Evolutionary conservation across 2,797 vertebrate genomes (phyloP), one percentile per base, ranked within the genome.

Genomic region (Danio aesculapii): DNA sequence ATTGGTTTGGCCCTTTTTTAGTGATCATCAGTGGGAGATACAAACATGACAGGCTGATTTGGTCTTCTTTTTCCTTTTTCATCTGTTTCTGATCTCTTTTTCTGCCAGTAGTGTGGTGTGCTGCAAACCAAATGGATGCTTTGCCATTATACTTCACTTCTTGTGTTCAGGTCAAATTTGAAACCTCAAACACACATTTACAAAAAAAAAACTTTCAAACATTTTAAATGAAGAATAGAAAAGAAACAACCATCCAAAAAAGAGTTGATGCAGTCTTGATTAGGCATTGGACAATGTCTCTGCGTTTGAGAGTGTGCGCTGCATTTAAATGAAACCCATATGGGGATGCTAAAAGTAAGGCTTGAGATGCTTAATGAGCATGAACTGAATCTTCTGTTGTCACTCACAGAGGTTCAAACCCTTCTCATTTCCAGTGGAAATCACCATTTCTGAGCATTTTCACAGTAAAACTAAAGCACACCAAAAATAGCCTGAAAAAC

Each of bases 231-330:
- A 76, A 84, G 84, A 78, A 82, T 81, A 85, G 89, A 89, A 87
- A 83, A 88, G 82, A 88, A 90, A 91, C 91, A 90, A 93, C 92
- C 89, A 92, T 92, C 90, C 87, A 88, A 89, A 92, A 92, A 30
- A 30, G 30, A 93, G 90, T 92, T 91, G 89, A 92, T 88, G 92
- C 88, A 92, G 89, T 30, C 70, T 44, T 57, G 41, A 11, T 21
- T 91, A 93, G 92, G 93, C 90, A 90, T 93, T 91, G 93, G 93
- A 94, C 93, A 94, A 94, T 94, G 92, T 91, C 88, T 91, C 68
- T 90, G 84, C 90, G 88, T 94, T 93, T 91, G 89, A 93, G 91
- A 90, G 85, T 86, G 70, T 57, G 63, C 17, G 30, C 41, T 52
- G 79, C 11, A 91, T 90, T 87, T 89, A 93, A 94, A 95, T 94